Conservation (phyloP, 2,888 invertebrate genomes). For the Alviniconcha strummeri region DNA sequence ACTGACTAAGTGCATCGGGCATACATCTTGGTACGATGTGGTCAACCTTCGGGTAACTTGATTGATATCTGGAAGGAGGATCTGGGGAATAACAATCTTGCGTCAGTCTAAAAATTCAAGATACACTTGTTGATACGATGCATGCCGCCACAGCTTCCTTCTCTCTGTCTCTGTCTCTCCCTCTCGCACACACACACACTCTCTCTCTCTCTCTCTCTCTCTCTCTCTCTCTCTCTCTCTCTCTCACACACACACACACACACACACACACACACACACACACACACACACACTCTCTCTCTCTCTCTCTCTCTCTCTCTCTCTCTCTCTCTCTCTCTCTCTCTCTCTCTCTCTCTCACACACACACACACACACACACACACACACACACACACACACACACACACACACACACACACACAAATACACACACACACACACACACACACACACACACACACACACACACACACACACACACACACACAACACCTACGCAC, state of each 20-base stretch:
- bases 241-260: neutral
- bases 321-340: slow-evolving; percentile 3
- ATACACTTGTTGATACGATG: neutral
- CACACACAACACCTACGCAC: neutral
- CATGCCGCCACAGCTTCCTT: neutral
- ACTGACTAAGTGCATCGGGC: too few relatives aligned
- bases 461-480: neutral
- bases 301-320: slow-evolving; percentile 11
- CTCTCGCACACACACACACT: neutral
- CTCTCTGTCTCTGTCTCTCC: neutral
- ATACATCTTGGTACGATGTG: too few relatives aligned
- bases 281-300: neutral
- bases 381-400: slow-evolving; percentile 1
- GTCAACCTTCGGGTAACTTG: too few relatives aligned
- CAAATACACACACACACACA: neutral
- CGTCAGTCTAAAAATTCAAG: neutral
- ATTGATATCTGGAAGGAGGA: too few relatives aligned
- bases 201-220: slow-evolving; percentile 3
- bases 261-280: slow-evolving; percentile 1
- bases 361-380: neutral
- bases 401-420: neutral
- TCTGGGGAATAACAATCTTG: too few relatives aligned
- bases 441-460: slow-evolving; percentile 1
- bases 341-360: neutral
- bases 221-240: slow-evolving; percentile 1